Base-by-base conservation (phyloP, 2,797 vertebrate species). In the Threskiornis aethiopicus region DNA sequence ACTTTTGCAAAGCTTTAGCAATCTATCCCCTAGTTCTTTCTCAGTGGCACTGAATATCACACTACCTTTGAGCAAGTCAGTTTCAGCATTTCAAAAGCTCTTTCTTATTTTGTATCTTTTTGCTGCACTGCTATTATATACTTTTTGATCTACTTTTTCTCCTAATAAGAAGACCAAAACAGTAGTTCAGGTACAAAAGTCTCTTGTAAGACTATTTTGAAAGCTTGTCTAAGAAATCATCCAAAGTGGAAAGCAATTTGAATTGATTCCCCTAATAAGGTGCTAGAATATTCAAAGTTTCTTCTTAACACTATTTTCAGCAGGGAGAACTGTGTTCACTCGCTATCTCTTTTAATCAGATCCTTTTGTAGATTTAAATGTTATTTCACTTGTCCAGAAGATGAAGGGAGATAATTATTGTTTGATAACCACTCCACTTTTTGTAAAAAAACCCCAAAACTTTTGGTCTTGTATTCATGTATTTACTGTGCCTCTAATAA, bases 371-470 rank as follows among this genome's bases (percentile, higher is more conserved):
- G 26, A n/a, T 84, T 67, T 51, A 67, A 13, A 49, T 55, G 22
- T 28, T 72, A 73, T 57, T 73, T 55, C 25, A 59, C 20, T 66
- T 59, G 16, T 72, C 39, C 52, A 39, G 8, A 65, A 75, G 24
- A 51, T 80, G 21, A 44, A 10, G 11, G 13, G 7, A 79, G 15
- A 31, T 65, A 66, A 39, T 66, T 73, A 42, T 52, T 42, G 8
- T 57, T 66, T 70, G 8, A 65, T 16, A 75, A 44, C 8, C 3
- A 5, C 11, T 31, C n/a, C 39, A 83, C 1, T 62, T 57, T 18
- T n/a, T 61, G 11, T 11, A 10, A 42, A 49, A 81, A 77, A 39
- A 11, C 0, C 6, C 16, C 0, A 16, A 33, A 17, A 19, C 3
- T 39, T 54, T 79, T 76, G 6, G 5, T 51, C 12, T 69, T 55